Evolutionary conservation across 2,113 vertebrate genomes (phyloP).

Genomic region (Eptesicus fuscus): DNA sequence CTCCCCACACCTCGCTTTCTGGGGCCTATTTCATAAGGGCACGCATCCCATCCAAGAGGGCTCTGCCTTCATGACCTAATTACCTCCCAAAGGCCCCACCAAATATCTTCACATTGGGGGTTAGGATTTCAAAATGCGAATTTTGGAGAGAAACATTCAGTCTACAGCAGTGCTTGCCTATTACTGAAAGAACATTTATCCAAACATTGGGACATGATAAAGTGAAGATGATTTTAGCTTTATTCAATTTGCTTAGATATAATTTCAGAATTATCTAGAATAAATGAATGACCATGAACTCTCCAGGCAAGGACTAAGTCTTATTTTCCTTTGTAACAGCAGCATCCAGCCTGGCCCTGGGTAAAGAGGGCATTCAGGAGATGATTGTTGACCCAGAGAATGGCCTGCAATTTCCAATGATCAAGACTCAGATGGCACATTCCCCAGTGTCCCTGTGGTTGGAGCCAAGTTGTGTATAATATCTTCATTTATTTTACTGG

Average conservation of each 20-base stretch:
- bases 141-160: not conserved
- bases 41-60: not conserved
- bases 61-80: not conserved
- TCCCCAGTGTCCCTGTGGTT: not conserved
- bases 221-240: not conserved
- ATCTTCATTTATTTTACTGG: not conserved
- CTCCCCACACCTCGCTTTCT: no score
- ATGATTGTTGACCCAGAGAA: not conserved
- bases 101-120: not conserved
- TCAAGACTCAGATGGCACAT: not conserved
- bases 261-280: not conserved
- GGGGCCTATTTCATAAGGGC: not conserved
- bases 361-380: not conserved
- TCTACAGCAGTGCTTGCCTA: not conserved
- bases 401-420: not conserved
- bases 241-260: not conserved
- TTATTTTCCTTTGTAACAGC: not conserved
- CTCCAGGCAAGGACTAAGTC: not conserved
- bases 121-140: not conserved
- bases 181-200: not conserved
- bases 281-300: not conserved
- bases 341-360: not conserved
- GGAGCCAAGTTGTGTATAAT: not conserved
- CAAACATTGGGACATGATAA: not conserved
- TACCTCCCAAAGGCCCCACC: not conserved